A percentile compares a stretch with the other conserved stretches of the same genome.
These are phyloP conservation scores for Tortricodes alternella DNA, from an alignment of 2,888 invertebrate genomes.

Conservation along the genomic window DNA sequence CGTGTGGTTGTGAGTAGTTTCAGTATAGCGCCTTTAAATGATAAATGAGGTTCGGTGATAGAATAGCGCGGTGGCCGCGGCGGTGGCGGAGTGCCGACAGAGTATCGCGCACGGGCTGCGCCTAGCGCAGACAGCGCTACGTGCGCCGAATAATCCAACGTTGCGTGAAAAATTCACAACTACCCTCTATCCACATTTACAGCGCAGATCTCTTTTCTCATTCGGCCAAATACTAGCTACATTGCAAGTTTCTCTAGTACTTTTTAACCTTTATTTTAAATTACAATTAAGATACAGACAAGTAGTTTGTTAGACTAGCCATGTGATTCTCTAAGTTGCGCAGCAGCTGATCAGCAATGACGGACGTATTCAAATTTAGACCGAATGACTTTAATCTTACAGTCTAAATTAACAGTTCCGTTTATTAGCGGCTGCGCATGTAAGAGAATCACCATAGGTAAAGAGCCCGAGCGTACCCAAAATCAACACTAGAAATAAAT, in stretches of 20 bases:
- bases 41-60: conserved; percentile 72
- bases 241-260: conserved; percentile 3
- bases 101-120: conserved; percentile 54
- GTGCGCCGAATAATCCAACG: conserved; percentile 79
- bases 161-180: conserved; percentile 79
- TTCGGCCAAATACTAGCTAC: conserved; percentile 41
- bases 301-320: too few species aligned
- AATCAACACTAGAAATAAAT: neutral
- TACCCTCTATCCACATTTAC: conserved; percentile 75
- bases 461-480: too few species aligned
- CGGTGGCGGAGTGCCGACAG: conserved; percentile 46
- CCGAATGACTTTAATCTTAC: too few species aligned
- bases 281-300: too few species aligned
- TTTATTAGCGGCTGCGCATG: too few species aligned
- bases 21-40: conserved; percentile 68
- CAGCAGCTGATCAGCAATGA: too few species aligned
- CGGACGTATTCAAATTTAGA: too few species aligned
- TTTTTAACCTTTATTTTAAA: neutral
- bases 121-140: conserved; percentile 72
- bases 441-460: too few species aligned
- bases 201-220: conserved; percentile 76
- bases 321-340: too few species aligned
- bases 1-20: conserved; percentile 59
- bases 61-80: conserved; percentile 54
- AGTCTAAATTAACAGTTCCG: too few species aligned